Conservation (phyloP, 1,140 invertebrate species). For the Saccostrea echinata region DNA sequence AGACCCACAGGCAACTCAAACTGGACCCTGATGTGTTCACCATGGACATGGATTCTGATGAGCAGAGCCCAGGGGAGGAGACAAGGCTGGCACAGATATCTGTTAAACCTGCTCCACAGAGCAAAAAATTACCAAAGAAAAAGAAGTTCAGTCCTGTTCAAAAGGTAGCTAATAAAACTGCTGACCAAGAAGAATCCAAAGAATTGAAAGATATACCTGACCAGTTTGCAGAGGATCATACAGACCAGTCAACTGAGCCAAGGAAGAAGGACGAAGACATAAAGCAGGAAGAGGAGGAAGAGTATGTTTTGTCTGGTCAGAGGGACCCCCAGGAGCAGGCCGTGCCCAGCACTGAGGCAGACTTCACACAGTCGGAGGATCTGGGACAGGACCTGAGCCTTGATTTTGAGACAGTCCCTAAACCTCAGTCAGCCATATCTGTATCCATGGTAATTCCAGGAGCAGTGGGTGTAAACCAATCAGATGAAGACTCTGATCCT, state of each 20-base stretch:
- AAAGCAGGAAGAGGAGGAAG: neutral
- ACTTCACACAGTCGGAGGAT: neutral
- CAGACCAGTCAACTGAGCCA: neutral
- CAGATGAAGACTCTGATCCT: constrained; percentile 15
- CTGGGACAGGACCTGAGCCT: neutral
- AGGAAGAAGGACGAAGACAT: neutral
- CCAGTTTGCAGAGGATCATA: neutral
- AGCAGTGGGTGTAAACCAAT: neutral
- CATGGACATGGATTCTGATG: constrained; percentile 35
- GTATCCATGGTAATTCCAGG: neutral
- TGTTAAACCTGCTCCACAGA: neutral
- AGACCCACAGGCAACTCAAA: neutral
- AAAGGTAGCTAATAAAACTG: neutral
- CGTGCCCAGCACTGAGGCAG: neutral
- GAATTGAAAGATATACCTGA: neutral
- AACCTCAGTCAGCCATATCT: neutral
- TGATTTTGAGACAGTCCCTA: neutral
- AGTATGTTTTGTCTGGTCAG: neutral
- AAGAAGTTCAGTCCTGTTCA: neutral
- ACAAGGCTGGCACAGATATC: neutral
- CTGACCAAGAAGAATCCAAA: neutral
- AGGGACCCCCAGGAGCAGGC: neutral
- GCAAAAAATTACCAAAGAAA: neutral
- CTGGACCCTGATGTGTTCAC: constrained; percentile 33
- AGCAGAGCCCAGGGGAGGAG: neutral